Evolutionary conservation across 2,797 vertebrate species (phyloP), one percentile per base, ranked within the genome.

Genomic region (Manis javanica): DNA sequence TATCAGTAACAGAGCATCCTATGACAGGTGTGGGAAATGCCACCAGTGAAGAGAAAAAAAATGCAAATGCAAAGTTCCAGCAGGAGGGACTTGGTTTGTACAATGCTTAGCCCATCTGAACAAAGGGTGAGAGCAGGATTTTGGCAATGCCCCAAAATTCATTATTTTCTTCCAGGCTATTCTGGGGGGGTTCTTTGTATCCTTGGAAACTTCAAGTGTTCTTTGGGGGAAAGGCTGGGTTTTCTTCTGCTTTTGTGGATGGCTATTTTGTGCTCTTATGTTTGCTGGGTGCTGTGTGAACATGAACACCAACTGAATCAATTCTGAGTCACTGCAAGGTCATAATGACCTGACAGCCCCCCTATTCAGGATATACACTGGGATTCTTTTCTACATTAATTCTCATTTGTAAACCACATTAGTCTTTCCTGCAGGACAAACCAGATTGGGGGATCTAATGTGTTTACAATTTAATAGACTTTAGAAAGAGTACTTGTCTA

Each of bases 371-470:
- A 87, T 87, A 84, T 87, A 69, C 11, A 55, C 84, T 77, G n/a
- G 39, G 90, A 95, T 85, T 97, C 90, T 93, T 92, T 95, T 87
- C 51, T 93, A 95, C 75, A 95, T 93, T 95, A 93, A 96, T 95
- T 96, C 87, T 87, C 96, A 96, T 87, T 96, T 96, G 81, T 96
- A 92, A 97, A 92, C 39, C 88, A 95, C 90, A 93, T 91, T 87
- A 74, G 59, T 97, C 90, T 90, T 93, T 95, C 84, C 77, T 92
- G 71, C 55, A 94, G 69, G 81, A 68, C 88, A 89, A 74, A 92
- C 83, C 16, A 94, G 59, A 92, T 85, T 95, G 55, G 46, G 24
- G n/a, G 81, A 87, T 93, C 85, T 93, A 95, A 79, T 72, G 63
- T 68, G 39, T 74, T 96, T 95, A 72, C 90, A 88, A 95, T 87